phyloP scores from a whole-genome alignment of 2,888 invertebrate genomes.

The Lacanobia wlatinum region DNA sequence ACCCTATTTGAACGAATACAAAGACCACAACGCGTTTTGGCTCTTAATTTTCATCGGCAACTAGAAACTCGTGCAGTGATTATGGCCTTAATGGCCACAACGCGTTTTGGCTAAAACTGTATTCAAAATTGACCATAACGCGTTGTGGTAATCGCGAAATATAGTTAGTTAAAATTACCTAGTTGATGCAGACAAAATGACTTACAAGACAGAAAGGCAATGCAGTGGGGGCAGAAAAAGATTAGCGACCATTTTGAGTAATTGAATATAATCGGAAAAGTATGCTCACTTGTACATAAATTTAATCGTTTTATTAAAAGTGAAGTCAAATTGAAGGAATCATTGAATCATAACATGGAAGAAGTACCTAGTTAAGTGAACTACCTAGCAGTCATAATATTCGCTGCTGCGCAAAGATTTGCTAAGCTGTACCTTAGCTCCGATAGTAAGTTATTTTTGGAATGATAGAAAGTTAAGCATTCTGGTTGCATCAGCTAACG shows the following conservation, averaged over 20 bases:
- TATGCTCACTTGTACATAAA: neutral
- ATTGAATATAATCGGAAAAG: neutral
- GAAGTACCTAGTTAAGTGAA: neutral
- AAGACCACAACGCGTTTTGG: conserved; percentile 53
- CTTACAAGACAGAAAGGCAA: neutral
- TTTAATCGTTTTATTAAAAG: neutral
- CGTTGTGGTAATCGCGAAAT: conserved; percentile 45
- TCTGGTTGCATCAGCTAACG: conserved; percentile 38
- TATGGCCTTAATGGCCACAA: conserved; percentile 46
- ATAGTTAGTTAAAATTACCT: conserved; percentile 17
- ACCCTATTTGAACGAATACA: conserved; percentile 25
- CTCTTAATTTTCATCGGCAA: conserved; percentile 46
- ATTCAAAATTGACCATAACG: conserved; percentile 41
- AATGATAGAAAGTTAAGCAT: conserved; percentile 1
- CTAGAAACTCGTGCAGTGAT: conserved; percentile 47
- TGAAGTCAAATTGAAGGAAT: neutral
- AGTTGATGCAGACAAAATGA: conserved; percentile 43
- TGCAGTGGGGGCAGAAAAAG: neutral
- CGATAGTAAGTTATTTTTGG: too few relatives aligned
- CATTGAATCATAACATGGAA: neutral
- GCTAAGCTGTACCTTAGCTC: neutral
- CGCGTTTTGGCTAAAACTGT: conserved; percentile 44
- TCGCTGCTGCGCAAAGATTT: neutral
- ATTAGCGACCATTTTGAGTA: neutral
- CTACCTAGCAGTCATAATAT: neutral